A percentile compares a stretch with the other conserved stretches of the same genome.
Conservation (phyloP, 2,888 invertebrate genomes). For the Bellardia pandia region DNA sequence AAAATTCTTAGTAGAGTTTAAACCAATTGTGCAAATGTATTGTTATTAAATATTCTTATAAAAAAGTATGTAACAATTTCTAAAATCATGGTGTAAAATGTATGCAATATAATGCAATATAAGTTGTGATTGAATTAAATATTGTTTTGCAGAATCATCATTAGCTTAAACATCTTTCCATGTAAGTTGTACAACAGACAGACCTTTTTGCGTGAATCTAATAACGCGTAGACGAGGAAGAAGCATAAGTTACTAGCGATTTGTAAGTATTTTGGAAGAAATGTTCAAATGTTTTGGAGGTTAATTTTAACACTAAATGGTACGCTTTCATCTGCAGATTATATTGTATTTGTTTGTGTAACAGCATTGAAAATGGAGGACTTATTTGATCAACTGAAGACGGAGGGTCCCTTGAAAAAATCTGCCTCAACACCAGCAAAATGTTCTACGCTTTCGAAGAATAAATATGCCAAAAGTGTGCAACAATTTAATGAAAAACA, state of each 20-base stretch:
- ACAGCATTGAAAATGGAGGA: slow-evolving; percentile 67
- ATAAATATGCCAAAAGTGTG: slow-evolving; percentile 3
- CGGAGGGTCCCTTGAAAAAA: slow-evolving; percentile 51
- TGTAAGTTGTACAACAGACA: not conserved
- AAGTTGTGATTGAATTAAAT: too few species aligned
- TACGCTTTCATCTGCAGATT: not conserved
- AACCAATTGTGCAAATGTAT: not conserved
- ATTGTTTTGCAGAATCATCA: not conserved
- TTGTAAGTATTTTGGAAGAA: slow-evolving; percentile 37
- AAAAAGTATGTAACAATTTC: not conserved
- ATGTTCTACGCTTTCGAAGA: slow-evolving; percentile 23
- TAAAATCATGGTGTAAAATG: not conserved
- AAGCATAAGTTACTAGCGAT: slow-evolving; percentile 20
- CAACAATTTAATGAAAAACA: slow-evolving; percentile 46
- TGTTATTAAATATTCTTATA: not conserved
- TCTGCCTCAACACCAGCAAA: slow-evolving; percentile 33
- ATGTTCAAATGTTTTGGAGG: slow-evolving; percentile 28
- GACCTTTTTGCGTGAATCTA: not conserved
- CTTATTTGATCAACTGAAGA: slow-evolving; percentile 74
- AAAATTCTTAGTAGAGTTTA: not conserved
- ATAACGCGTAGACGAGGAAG: slow-evolving; percentile 43
- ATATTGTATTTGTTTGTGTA: not conserved
- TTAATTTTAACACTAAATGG: slow-evolving; percentile 38
- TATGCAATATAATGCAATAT: not conserved
- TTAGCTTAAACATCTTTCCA: slow-evolving; percentile 10